Base-by-base conservation (phyloP, 2,888 invertebrate genomes). In the Microctonus brassicae region DNA sequence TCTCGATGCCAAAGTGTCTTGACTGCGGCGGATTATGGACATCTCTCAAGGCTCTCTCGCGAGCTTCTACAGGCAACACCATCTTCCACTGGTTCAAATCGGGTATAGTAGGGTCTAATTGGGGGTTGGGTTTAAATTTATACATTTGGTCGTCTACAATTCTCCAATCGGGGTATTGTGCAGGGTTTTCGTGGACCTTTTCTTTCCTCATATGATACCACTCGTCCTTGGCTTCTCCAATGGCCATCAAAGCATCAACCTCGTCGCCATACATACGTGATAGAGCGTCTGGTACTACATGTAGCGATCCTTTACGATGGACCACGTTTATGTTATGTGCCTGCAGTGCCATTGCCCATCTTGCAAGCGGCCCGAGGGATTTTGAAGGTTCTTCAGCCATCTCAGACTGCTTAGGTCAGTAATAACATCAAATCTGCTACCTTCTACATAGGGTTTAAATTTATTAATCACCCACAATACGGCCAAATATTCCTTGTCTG, bases 1-100 rank as follows among this genome's bases (percentile, higher is more conserved):
- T 78, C 9, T 65, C 62, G 1, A 76, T 58, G 0, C 81, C 81
- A 1, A 75, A 57, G 53, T 79, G 81, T 2, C 75, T 79, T 0
- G 78, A 73, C 17, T 73, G 61, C 11, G 68, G 68, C 1, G 34
- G 29, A 4, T 22, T 7, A 13, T 55, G 69, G 13, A 4, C 34
- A n/a, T 62, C 62, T 7, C 4, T 1, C 1, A 69, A 5, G 1
- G 55, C 62, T 1, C 26, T n/a, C 1, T 13, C 11, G 0, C 62
- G 53, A 7, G 10, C 11, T 2, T 20, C 57, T 0, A 5, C 24
- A 0, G 65, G 70, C 2, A 69, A 6, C 13, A 74, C 73, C 1
- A 74, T 4, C 10, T 71, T 74, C 73, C 69, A 74, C 0, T 39
- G 53, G 2, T 72, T 69, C 24, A 69, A 13, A 36, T 73, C 69